phyloP scores from a whole-genome alignment of 1,140 invertebrate species.

The Drosophila ananassae region DNA sequence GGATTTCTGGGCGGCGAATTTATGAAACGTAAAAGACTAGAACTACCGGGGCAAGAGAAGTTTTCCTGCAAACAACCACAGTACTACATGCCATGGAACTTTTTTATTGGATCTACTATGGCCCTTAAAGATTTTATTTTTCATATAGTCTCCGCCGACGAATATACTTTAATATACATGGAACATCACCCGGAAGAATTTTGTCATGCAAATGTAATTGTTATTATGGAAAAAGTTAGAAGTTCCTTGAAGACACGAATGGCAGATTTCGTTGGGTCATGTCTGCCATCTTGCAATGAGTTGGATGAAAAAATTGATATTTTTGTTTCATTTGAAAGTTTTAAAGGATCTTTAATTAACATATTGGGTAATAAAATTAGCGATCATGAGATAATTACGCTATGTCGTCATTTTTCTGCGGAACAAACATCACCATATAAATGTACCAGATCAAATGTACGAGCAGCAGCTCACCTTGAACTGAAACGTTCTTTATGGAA shows the following conservation, averaged over 20 bases:
- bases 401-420: slow-evolving; percentile 87
- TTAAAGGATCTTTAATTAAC: slow-evolving; percentile 86
- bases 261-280: slow-evolving; percentile 46
- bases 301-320: slow-evolving; percentile 47
- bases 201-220: slow-evolving; percentile 87
- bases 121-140: slow-evolving; percentile 91
- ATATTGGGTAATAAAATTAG: slow-evolving; percentile 88
- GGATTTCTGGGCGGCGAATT: slow-evolving; percentile 89
- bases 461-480: slow-evolving; percentile 87
- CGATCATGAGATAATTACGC: slow-evolving; percentile 91
- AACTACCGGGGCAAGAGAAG: slow-evolving; percentile 90
- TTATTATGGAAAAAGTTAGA: slow-evolving; percentile 89
- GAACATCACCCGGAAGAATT: slow-evolving; percentile 91
- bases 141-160: slow-evolving; percentile 91
- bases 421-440: slow-evolving; percentile 84
- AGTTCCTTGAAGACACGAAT: slow-evolving; percentile 84
- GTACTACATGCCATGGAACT: slow-evolving; percentile 90
- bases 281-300: slow-evolving; percentile 53
- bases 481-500: slow-evolving; percentile 89
- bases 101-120: slow-evolving; percentile 91
- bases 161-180: slow-evolving; percentile 94
- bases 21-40: slow-evolving; percentile 88
- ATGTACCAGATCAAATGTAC: slow-evolving; percentile 78
- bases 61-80: slow-evolving; percentile 88
- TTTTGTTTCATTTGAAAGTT: slow-evolving; percentile 84